These are phyloP conservation scores for Agriotes lineatus DNA, from an alignment of 2,888 invertebrate genomes.

Conservation along the genomic window DNA sequence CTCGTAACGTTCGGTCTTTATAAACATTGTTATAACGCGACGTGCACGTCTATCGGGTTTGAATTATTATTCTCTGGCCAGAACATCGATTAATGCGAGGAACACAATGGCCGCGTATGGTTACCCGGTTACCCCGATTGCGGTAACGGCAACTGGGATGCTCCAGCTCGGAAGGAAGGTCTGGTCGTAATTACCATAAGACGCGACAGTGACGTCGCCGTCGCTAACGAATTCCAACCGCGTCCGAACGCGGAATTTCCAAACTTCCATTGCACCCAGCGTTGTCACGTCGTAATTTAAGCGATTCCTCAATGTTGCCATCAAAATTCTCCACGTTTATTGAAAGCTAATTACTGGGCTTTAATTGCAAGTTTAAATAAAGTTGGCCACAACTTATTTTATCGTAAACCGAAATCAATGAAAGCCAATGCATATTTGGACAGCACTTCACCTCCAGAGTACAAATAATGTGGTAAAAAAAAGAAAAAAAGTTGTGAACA, in stretches of 20 bases:
- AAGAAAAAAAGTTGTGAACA: too few species aligned
- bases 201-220: slow-evolving; percentile 36
- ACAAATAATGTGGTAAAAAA: too few species aligned
- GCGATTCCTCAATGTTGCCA: too few species aligned
- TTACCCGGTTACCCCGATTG: slow-evolving; percentile 57
- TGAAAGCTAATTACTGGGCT: too few species aligned
- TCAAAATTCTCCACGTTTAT: too few species aligned
- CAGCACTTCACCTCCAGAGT: too few species aligned
- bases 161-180: slow-evolving; percentile 41
- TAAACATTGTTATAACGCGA: slow-evolving; percentile 28
- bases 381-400: too few species aligned
- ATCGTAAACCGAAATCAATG: too few species aligned
- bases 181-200: slow-evolving; percentile 41
- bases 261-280: too few species aligned
- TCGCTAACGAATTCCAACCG: slow-evolving; percentile 32
- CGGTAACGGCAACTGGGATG: slow-evolving; percentile 43
- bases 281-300: too few species aligned
- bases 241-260: slow-evolving; percentile 39
- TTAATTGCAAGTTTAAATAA: too few species aligned
- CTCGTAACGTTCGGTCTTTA: slow-evolving; percentile 32
- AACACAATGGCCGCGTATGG: slow-evolving; percentile 54
- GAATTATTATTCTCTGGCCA: slow-evolving; percentile 53
- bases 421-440: too few species aligned
- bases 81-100: slow-evolving; percentile 54
- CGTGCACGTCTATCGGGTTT: slow-evolving; percentile 48